A percentile compares a stretch with the other conserved stretches of the same genome.
phyloP scores from a whole-genome alignment of 2,113 vertebrate genomes.

The Thalassarche chlororhynchos region DNA sequence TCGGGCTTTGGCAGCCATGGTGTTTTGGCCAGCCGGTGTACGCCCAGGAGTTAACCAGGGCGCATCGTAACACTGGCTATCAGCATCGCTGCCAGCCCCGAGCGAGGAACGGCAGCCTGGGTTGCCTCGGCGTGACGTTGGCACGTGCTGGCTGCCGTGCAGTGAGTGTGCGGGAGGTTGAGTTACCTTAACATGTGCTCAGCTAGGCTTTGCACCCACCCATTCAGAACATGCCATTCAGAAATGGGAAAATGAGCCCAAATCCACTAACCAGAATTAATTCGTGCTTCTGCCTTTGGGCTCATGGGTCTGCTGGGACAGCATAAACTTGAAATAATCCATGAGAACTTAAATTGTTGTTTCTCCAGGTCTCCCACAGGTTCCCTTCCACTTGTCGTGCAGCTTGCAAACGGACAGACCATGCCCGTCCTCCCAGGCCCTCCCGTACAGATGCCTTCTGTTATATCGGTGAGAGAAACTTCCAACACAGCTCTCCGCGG shows the following conservation, averaged over 20 bases:
- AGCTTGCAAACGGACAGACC: slow-evolving; percentile 92
- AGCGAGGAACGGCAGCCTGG: neutral
- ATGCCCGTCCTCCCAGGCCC: slow-evolving; percentile 92
- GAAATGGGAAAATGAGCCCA: neutral
- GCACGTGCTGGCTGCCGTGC: neutral
- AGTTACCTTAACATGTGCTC: neutral
- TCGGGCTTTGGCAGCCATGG: neutral
- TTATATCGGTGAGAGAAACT: slow-evolving; percentile 89
- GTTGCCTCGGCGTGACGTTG: neutral
- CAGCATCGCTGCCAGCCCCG: neutral
- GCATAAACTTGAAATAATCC: no score
- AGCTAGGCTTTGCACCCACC: neutral
- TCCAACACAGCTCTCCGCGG: neutral
- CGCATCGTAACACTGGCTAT: neutral
- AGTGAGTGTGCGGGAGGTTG: accelerated
- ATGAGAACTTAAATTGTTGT: neutral
- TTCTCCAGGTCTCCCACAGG: slow-evolving; percentile 87
- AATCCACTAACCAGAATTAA: accelerated
- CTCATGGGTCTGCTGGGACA: accelerated
- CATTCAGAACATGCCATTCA: accelerated
- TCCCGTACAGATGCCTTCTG: slow-evolving; percentile 92
- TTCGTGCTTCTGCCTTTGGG: neutral
- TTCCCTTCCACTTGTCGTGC: slow-evolving; percentile 93
- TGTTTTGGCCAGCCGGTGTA: neutral
- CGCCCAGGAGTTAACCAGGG: neutral